Base-by-base conservation (phyloP, 1,140 invertebrate genomes). In the Calosoma granatense region DNA sequence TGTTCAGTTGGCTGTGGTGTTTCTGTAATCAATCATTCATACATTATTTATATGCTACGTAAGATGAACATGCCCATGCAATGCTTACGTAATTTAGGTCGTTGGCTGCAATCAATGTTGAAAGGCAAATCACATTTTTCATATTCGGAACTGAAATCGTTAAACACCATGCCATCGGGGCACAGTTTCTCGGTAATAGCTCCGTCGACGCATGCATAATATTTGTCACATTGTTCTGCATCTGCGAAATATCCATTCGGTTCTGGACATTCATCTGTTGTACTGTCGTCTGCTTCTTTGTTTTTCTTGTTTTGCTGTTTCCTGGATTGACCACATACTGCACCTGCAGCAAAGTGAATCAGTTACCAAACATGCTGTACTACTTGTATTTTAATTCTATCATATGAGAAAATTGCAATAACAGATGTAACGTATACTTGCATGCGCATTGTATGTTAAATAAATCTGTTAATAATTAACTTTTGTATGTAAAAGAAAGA, bases 131-230 rank as follows among this genome's bases (percentile, higher is more conserved):
- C 90, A 66, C 90, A 94, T 66, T 92, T 92, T 70, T 92, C 91
- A 56, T 89, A 83, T 56, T 83, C 77, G 1, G 84, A 77, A 58
- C 82, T 85, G 72, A 84, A 91, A 68, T 93, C 89, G 62, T 94
- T 90, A 74, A 94, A 94, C 12, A 94, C 90, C 72, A 92, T 84
- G n/a, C 92, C 92, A 67, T 94, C 91, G 0, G 89, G 86, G 63
- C 91, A 94, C 0, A 92, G 74, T 66, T 88, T 87, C 61, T 88
- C 87, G 1, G 78, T 86, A 39, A 85, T 78, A 58, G 78, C 76
- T 15, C 86, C 81, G 61, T 84, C 78, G 65, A 84, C 75, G 73
- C 92, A 94, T 55, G 85, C 84, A 70, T 92, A 91, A 67, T 93
- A 95, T 70, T 92, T 91, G 74, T 95, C 92, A 66, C 92, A 94